Percentiles rank a stretch among this genome's conserved stretches.
These are phyloP conservation scores for Agonopterix alstromeriana DNA, from an alignment of 2,888 invertebrate genomes.

Conservation along the genomic window DNA sequence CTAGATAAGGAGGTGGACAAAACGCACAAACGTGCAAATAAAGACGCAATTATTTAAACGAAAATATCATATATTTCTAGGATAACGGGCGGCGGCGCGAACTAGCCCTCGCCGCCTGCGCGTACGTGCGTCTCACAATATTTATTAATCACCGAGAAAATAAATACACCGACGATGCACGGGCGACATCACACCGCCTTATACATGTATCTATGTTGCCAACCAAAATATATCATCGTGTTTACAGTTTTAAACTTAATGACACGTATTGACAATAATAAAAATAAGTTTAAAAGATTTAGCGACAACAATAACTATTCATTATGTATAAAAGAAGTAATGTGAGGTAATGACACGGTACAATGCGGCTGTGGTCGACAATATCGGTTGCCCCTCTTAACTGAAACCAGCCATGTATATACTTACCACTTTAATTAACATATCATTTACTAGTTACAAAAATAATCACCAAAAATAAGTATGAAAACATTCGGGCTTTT, in stretches of 20 bases:
- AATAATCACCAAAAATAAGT: too few species aligned
- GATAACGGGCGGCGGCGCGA: slow-evolving; percentile 55
- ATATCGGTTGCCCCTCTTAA: slow-evolving; percentile 43
- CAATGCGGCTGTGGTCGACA: slow-evolving; percentile 35
- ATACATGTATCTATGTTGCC: slow-evolving; percentile 58
- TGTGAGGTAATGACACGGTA: slow-evolving; percentile 70
- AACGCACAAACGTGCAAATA: slow-evolving; percentile 6
- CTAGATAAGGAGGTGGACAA: too few species aligned
- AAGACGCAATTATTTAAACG: slow-evolving; percentile 50
- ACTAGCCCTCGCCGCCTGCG: slow-evolving; percentile 37
- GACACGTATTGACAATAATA: slow-evolving; percentile 56
- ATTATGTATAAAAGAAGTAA: slow-evolving; percentile 56
- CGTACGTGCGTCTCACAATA: slow-evolving; percentile 69
- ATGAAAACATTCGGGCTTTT: too few species aligned
- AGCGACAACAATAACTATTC: slow-evolving; percentile 66
- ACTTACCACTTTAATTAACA: neutral
- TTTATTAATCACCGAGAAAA: slow-evolving; percentile 64
- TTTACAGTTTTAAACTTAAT: slow-evolving; percentile 50
- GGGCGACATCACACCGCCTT: slow-evolving; percentile 46
- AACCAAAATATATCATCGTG: slow-evolving; percentile 56
- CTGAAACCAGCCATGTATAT: slow-evolving; percentile 28
- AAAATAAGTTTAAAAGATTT: slow-evolving; percentile 54
- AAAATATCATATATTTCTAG: slow-evolving; percentile 77
- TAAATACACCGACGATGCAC: slow-evolving; percentile 62
- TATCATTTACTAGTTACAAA: too few species aligned